Percentiles rank a stretch among this genome's conserved stretches.
Conservation (phyloP, 1,140 invertebrate genomes). For the Sitobion miscanthi region DNA sequence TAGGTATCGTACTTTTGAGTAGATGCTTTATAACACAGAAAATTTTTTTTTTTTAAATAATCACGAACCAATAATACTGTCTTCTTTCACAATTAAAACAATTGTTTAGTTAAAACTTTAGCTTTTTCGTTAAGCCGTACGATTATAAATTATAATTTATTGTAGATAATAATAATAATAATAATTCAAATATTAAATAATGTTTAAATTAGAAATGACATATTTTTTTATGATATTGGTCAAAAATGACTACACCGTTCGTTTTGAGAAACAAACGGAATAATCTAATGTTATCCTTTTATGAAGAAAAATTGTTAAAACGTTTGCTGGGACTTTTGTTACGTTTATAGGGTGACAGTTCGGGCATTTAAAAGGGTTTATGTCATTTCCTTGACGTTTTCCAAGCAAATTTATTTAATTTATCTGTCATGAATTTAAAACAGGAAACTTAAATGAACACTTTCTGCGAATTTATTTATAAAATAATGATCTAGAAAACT, state of each 20-base stretch:
- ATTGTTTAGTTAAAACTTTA: neutral
- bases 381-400: constrained; percentile 13
- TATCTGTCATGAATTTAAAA: constrained; percentile 18
- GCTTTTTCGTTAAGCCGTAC: neutral
- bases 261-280: neutral
- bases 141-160: no score
- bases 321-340: constrained; percentile 15
- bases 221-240: neutral
- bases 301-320: neutral
- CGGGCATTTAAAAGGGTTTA: constrained; percentile 7
- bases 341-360: neutral
- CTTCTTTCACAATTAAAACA: neutral
- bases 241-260: neutral
- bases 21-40: neutral
- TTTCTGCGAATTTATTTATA: neutral
- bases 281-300: neutral
- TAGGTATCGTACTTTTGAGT: no score
- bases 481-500: neutral
- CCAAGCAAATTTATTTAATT: neutral
- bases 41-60: neutral
- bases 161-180: neutral
- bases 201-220: neutral
- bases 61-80: neutral
- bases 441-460: neutral
- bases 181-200: neutral